A percentile compares a stretch with the other conserved stretches of the same genome.
phyloP scores from a whole-genome alignment of 2,888 invertebrate genomes.

The Drosophila emarginata region DNA sequence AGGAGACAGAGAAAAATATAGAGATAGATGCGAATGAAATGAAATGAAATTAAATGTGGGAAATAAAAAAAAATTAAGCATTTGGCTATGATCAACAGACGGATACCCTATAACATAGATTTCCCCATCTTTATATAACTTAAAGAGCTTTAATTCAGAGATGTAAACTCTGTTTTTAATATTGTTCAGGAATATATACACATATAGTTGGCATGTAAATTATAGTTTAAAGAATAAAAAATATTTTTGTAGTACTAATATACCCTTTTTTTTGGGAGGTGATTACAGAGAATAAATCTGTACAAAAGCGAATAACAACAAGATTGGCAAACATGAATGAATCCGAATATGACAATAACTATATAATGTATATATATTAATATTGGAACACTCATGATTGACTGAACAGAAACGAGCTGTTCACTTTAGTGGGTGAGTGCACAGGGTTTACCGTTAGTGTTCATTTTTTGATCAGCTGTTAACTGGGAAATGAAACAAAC shows the following conservation, averaged over 20 bases:
- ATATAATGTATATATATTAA: neutral
- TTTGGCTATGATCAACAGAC: neutral
- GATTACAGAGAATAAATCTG: neutral
- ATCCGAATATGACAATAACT: neutral
- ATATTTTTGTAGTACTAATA: neutral
- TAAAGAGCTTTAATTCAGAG: too few relatives aligned
- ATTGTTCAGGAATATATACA: too few relatives aligned
- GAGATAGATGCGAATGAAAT: neutral
- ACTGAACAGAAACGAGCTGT: too few relatives aligned
- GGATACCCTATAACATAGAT: neutral
- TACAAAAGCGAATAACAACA: slow-evolving; percentile 2
- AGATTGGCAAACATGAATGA: slow-evolving; percentile 5
- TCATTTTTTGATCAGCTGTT: too few relatives aligned
- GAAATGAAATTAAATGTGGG: slow-evolving; percentile 45
- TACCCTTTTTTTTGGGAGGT: neutral
- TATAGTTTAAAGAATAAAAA: too few relatives aligned
- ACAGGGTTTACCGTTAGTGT: too few relatives aligned
- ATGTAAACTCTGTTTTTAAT: too few relatives aligned
- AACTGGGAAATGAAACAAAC: too few relatives aligned
- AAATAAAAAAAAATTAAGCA: slow-evolving; percentile 8
- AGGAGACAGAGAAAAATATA: neutral
- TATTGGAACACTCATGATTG: too few relatives aligned
- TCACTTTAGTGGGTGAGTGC: too few relatives aligned
- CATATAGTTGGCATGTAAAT: too few relatives aligned
- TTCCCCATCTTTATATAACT: too few relatives aligned